Conservation (phyloP, 2,797 vertebrate species). For the Danio albolineatus region DNA sequence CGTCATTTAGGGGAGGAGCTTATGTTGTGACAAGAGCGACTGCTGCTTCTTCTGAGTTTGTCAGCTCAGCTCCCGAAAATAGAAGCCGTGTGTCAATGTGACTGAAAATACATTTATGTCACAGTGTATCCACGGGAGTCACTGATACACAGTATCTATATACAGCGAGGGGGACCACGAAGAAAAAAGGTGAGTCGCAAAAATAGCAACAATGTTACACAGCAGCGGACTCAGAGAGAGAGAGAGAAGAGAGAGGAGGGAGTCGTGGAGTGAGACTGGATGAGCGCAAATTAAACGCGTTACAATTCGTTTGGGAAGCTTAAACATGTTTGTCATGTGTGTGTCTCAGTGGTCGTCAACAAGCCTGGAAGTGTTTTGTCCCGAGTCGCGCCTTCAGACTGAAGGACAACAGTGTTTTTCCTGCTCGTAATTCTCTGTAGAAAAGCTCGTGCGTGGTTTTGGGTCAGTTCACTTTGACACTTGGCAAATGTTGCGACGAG, state of each 20-base stretch:
- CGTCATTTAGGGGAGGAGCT: conserved; percentile 80
- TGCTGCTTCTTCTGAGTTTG: conserved; percentile 83
- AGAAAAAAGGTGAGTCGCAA: conserved; percentile 84
- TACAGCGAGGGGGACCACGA: conserved; percentile 77
- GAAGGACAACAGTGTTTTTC: not conserved
- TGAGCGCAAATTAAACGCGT: conserved; percentile 30
- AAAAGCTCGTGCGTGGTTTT: conserved; percentile 27
- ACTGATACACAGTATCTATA: conserved; percentile 83
- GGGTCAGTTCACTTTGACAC: conserved; percentile 47
- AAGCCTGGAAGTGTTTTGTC: not conserved
- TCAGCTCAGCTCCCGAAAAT: conserved; percentile 87
- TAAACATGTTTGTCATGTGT: conserved; percentile 13
- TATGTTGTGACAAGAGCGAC: conserved; percentile 77
- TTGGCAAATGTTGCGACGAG: conserved; percentile 25
- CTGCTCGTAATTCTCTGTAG: conserved; percentile 14
- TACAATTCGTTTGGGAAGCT: conserved; percentile 24
- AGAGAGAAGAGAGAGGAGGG: conserved; percentile 68
- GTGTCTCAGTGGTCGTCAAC: conserved; percentile 2
- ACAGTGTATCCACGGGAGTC: conserved; percentile 76
- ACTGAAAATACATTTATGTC: conserved; percentile 80
- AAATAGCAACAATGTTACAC: conserved; percentile 82
- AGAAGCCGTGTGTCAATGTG: conserved; percentile 84
- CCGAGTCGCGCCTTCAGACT: conserved; percentile 19
- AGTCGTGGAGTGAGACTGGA: conserved; percentile 73
- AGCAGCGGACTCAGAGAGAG: conserved; percentile 59